These are phyloP conservation scores for Coregonus suidteri DNA, from an alignment of 2,797 vertebrate species.

Conservation along the genomic window DNA sequence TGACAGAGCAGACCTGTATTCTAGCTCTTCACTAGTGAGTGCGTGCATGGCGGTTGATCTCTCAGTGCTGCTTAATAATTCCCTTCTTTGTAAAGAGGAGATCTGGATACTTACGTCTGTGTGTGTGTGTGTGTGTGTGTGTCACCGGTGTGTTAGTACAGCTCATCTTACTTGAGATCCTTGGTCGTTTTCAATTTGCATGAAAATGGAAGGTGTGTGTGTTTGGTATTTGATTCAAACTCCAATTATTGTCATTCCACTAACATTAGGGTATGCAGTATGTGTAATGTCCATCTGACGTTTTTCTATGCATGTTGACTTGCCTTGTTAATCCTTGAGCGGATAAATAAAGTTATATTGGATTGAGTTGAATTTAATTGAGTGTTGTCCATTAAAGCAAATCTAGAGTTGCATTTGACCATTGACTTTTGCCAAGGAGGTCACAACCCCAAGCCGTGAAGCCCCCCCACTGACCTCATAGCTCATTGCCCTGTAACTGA, in stretches of 20 bases:
- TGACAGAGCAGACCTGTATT: no score
- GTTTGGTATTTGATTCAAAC: not conserved
- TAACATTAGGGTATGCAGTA: no score
- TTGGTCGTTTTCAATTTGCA: not conserved
- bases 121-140: not conserved
- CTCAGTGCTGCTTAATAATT: no score
- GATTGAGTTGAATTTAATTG: not conserved
- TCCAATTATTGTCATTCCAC: not conserved
- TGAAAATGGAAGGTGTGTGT: not conserved
- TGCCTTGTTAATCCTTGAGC: not conserved
- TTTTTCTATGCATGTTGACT: not conserved
- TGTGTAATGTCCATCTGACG: not conserved
- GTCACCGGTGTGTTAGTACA: not conserved
- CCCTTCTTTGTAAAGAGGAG: no score
- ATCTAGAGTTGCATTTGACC: not conserved
- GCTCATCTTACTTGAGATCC: not conserved
- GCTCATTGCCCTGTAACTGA: slow-evolving; percentile 10
- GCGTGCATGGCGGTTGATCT: no score
- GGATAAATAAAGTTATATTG: not conserved
- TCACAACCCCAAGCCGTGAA: slow-evolving; percentile 9
- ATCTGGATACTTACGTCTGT: no score
- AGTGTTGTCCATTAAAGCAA: not conserved
- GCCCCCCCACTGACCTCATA: slow-evolving; percentile 9
- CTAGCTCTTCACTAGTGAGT: no score
- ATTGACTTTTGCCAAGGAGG: slow-evolving; percentile 20